Percentiles rank a stretch among this genome's conserved stretches.
phyloP scores from a whole-genome alignment of 2,888 invertebrate species.

The Polydrusus pterygomalis region DNA sequence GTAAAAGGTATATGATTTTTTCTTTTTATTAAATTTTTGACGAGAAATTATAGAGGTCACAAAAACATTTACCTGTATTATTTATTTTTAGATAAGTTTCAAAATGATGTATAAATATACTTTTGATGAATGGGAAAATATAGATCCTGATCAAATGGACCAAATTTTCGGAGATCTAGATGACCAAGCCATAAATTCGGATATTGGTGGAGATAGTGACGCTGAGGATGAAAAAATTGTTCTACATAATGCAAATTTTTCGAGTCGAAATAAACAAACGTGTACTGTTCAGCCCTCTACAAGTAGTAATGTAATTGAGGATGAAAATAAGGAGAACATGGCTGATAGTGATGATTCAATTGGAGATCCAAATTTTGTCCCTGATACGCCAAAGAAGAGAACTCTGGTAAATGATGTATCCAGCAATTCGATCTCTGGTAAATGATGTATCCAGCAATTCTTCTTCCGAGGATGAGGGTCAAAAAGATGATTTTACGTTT shows the following conservation, averaged over 20 bases:
- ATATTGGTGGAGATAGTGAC: neutral
- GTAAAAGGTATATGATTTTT: no score
- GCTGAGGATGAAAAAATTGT: neutral
- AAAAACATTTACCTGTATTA: neutral
- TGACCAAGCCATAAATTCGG: conserved; percentile 2
- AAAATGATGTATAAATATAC: neutral
- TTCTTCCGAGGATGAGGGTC: no score
- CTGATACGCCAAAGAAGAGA: no score
- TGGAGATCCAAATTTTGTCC: no score
- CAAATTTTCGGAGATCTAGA: neutral
- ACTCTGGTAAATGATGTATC: no score
- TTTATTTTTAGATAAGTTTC: neutral
- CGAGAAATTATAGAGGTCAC: no score
- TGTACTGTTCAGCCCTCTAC: neutral
- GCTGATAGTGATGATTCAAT: no score
- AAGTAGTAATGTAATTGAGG: neutral
- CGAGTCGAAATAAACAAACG: neutral
- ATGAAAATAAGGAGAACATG: no score
- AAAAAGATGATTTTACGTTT: no score
- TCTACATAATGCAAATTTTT: neutral
- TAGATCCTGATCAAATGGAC: neutral
- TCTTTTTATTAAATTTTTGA: no score
- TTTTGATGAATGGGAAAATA: neutral
- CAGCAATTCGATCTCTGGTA: no score
- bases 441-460: no score